Conservation (phyloP, 1,140 invertebrate species). For the Globodera rostochiensis region DNA sequence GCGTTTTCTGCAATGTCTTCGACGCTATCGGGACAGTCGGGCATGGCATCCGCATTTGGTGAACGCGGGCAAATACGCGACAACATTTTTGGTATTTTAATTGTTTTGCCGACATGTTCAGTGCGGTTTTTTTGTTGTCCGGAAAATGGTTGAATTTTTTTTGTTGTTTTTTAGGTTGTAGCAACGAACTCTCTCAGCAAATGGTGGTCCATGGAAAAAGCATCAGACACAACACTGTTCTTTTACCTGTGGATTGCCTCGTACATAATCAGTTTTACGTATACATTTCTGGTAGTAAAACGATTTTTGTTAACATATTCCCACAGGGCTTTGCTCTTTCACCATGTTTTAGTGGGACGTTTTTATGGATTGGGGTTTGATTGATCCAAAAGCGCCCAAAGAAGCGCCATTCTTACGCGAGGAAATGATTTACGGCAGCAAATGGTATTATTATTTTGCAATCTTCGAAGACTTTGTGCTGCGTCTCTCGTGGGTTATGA, state of each 20-base stretch:
- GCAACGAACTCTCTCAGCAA: constrained; percentile 72
- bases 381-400: constrained; percentile 77
- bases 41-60: constrained; percentile 90
- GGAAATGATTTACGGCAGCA: constrained; percentile 73
- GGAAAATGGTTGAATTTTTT: too few species aligned
- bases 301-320: constrained; percentile 70
- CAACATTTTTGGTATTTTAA: constrained; percentile 86
- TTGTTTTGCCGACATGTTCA: constrained; percentile 67
- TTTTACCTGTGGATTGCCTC: constrained; percentile 63
- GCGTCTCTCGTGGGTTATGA: constrained; percentile 85
- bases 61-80: constrained; percentile 97
- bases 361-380: constrained; percentile 97
- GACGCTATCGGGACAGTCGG: constrained; percentile 78
- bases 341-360: constrained; percentile 81
- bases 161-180: constrained; percentile 8
- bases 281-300: constrained; percentile 75
- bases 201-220: constrained; percentile 48
- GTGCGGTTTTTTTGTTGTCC: constrained; percentile 62
- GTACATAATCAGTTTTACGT: constrained; percentile 68
- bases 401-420: constrained; percentile 75
- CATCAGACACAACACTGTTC: constrained; percentile 48
- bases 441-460: constrained; percentile 89
- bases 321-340: constrained; percentile 83
- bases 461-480: constrained; percentile 92
- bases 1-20: constrained; percentile 92